These are phyloP conservation scores for Bradysia coprophila DNA, from an alignment of 1,140 invertebrate species.

Conservation along the genomic window DNA sequence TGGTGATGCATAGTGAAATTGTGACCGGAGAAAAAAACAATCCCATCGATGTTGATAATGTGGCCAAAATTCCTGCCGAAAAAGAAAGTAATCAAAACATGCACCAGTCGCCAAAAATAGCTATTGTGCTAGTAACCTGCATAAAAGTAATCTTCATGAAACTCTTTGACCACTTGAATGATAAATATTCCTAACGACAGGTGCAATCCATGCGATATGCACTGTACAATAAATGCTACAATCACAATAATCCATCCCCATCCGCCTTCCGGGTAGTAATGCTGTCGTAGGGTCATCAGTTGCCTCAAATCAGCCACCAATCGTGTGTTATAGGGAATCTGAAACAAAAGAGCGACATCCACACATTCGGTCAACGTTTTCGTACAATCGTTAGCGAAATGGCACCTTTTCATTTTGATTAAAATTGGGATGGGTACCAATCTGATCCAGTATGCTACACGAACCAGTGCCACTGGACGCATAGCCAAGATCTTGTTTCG, in stretches of 20 bases:
- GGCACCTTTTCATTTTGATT: not conserved
- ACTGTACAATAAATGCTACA: constrained; percentile 36
- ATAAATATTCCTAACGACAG: constrained; percentile 33
- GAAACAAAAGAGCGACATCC: not conserved
- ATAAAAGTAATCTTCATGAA: constrained; percentile 24
- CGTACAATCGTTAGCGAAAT: not conserved
- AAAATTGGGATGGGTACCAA: not conserved
- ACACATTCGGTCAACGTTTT: not conserved
- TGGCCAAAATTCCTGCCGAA: constrained; percentile 64
- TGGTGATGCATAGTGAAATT: constrained; percentile 66
- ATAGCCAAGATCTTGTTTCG: constrained; percentile 22
- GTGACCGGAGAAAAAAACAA: constrained; percentile 66
- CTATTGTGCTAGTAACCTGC: constrained; percentile 25
- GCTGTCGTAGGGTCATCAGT: constrained; percentile 34
- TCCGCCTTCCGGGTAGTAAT: constrained; percentile 56
- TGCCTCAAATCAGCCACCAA: constrained; percentile 27
- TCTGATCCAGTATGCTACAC: constrained; percentile 1
- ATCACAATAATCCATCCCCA: constrained; percentile 52
- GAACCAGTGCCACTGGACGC: not conserved
- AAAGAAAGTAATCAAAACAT: not conserved
- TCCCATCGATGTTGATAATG: constrained; percentile 62
- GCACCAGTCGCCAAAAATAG: not conserved
- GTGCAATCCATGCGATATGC: constrained; percentile 41
- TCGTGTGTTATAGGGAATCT: constrained; percentile 24
- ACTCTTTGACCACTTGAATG: constrained; percentile 28